Conservation (phyloP, 2,797 vertebrate species). For the Microhierax caerulescens region DNA sequence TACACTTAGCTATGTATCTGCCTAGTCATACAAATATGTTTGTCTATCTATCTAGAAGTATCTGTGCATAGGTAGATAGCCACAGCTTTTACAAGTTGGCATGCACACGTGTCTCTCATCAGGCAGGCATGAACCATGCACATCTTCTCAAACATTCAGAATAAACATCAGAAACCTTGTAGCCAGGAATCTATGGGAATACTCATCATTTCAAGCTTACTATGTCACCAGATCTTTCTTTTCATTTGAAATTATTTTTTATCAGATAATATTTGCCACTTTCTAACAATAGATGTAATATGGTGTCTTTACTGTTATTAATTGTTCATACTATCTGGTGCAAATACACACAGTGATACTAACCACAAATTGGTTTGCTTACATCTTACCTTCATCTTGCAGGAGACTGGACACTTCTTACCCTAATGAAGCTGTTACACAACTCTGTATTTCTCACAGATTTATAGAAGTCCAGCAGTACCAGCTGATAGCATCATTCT, state of each 20-base stretch:
- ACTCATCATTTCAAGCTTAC: not conserved
- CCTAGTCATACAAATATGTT: not conserved
- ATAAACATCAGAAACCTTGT: not conserved
- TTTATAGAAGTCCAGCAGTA: not conserved
- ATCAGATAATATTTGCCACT: not conserved
- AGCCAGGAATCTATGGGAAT: not conserved
- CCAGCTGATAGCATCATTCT: not conserved
- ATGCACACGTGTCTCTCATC: not conserved
- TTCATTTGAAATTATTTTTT: not conserved
- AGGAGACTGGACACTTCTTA: not conserved
- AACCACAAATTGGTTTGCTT: not conserved
- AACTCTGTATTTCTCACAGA: not conserved
- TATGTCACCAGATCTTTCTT: not conserved
- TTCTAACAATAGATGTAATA: not conserved
- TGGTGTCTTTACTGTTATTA: not conserved
- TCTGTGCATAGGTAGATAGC: not conserved
- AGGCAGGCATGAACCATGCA: not conserved
- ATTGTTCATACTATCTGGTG: not conserved
- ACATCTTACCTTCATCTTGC: not conserved
- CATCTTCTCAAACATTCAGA: not conserved
- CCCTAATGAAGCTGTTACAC: not conserved
- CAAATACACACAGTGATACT: not conserved
- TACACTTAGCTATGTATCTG: not conserved
- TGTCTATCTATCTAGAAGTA: not conserved
- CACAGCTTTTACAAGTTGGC: not conserved